A percentile compares a stretch with the other conserved stretches of the same genome.
Evolutionary conservation across 2,113 vertebrate species (phyloP).

Genomic region (Gadus chalcogrammus): DNA sequence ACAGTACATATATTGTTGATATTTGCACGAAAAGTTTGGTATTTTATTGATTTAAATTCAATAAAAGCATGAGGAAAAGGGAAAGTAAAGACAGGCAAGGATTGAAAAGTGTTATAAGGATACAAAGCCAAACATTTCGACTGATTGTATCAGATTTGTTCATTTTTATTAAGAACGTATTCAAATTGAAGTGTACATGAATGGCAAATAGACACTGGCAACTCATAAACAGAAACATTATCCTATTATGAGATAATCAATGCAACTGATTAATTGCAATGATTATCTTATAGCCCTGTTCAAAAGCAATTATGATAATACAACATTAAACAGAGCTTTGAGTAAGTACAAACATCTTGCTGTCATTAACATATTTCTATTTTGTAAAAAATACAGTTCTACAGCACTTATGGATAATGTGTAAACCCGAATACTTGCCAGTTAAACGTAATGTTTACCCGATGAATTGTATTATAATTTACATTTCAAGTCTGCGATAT

Average conservation of each 20-base stretch:
- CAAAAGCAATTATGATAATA: conserved; percentile 13
- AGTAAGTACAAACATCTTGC: background rate
- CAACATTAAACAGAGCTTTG: background rate
- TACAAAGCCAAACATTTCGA: too few species aligned
- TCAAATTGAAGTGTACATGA: conserved; percentile 7
- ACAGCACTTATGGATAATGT: background rate
- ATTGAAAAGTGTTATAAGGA: too few species aligned
- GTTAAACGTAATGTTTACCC: background rate
- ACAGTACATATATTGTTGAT: too few species aligned
- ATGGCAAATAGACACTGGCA: conserved; percentile 23
- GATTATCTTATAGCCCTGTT: background rate
- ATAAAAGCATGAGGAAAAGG: too few species aligned
- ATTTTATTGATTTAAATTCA: too few species aligned
- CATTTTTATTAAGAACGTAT: too few species aligned
- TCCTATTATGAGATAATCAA: conserved; percentile 25
- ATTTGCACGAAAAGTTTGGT: too few species aligned
- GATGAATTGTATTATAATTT: too few species aligned
- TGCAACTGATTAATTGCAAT: conserved; percentile 10
- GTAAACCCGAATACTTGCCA: background rate
- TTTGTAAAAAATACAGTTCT: background rate
- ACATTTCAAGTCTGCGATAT: too few species aligned
- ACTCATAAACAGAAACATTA: conserved; percentile 8
- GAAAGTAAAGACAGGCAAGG: too few species aligned
- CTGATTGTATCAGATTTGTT: too few species aligned
- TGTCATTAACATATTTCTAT: background rate